Base-by-base conservation (phyloP, 2,888 invertebrate species). In the Automeris io region DNA sequence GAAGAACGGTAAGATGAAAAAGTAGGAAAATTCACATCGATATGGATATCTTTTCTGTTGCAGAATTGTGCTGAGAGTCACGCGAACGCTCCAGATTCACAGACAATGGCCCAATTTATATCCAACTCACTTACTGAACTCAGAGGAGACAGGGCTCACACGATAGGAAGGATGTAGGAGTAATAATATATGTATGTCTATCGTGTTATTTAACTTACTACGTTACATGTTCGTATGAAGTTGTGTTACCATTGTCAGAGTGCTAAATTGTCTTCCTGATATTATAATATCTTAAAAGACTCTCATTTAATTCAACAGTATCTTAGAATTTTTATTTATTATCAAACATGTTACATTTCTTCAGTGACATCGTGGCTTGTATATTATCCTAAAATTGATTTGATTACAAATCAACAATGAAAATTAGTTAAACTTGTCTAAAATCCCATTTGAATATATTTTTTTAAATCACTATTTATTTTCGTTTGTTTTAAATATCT, bases 101-200 rank as follows among this genome's bases (percentile, higher is more conserved):
- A 83, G 83, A 86, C 86, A 86, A 85, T 85, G 85, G 75, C 80
- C 86, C 78, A 86, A 85, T 86, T 86, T 85, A 83, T 82, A 83
- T 74, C 82, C 83, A 80, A 85, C 83, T 85, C 85, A 83, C 79
- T 85, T 82, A 82, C 75, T 73, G 69, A 55, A 79, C 79, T 70
- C 76, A 64, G 63, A 65, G 67, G 63, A 66, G 70, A 68, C 63
- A 60, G 61, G 63, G 69, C 65, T 68, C 70, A 61, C 66, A 56
- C 56, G 61, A 59, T 61, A 64, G 63, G 57, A 59, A 63, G 61
- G 60, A 66, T 66, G 57, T 56, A 49, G 49, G 58, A 54, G 55
- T 62, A 61, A 54, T 52, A 50, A 39, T 25, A 47, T 29, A 37
- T 39, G 38, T 41, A 40, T 37, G 37, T 41, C n/a, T 41, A 38